phyloP scores from a whole-genome alignment of 2,888 invertebrate genomes.

The Tachina fera region DNA sequence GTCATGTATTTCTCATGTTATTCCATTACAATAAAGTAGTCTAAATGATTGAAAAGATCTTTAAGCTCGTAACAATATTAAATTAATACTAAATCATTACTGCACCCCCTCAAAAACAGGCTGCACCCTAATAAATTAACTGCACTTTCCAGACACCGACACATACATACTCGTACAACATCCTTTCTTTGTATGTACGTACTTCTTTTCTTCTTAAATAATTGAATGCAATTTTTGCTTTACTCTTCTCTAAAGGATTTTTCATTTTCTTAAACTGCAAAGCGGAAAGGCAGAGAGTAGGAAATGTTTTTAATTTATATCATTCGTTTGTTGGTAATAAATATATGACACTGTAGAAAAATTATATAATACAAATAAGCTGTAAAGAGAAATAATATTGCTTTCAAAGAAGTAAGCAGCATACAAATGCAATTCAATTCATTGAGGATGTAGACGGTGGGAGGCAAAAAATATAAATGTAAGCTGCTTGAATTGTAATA shows the following conservation, averaged over 20 bases:
- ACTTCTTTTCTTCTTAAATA: conserved; percentile 32
- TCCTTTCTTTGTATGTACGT: background rate
- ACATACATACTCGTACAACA: background rate
- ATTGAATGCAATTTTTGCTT: conserved; percentile 56
- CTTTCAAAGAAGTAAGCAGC: background rate
- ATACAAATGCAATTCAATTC: conserved; percentile 17
- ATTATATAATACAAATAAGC: conserved; percentile 21
- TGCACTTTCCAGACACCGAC: background rate
- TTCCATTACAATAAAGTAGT: no score
- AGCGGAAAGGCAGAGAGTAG: background rate
- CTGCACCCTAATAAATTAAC: background rate
- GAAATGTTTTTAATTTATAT: conserved; percentile 49
- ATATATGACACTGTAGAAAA: conserved; percentile 46
- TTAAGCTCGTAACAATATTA: no score
- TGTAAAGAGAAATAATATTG: conserved; percentile 22
- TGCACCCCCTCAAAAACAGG: background rate
- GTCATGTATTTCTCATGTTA: no score
- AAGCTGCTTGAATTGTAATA: background rate
- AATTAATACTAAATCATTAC: no score
- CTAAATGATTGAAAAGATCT: no score
- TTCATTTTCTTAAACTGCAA: conserved; percentile 17
- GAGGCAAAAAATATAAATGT: background rate
- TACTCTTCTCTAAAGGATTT: conserved; percentile 17
- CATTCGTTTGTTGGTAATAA: conserved; percentile 50
- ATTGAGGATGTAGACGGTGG: conserved; percentile 8